Evolutionary conservation across 1,140 invertebrate genomes (phyloP).

Genomic region (Diorhabda sublineata): DNA sequence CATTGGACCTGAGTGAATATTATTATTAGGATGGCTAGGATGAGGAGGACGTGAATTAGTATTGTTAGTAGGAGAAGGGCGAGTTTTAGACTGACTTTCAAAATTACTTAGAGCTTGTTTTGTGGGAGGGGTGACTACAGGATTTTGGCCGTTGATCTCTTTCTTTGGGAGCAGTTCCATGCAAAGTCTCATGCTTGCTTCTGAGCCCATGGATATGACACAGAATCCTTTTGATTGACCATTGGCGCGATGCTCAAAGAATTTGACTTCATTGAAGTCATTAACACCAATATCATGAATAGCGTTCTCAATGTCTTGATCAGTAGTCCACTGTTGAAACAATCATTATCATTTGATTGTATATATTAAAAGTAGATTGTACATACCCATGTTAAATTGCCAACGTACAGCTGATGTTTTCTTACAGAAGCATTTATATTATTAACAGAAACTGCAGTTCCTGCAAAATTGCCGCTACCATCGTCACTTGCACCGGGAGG

Average conservation of each 20-base stretch:
- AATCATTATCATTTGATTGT: neutral
- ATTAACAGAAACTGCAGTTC: conserved; percentile 60
- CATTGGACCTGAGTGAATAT: conserved; percentile 49
- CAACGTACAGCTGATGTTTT: conserved; percentile 88
- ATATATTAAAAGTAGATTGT: neutral
- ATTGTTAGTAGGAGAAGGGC: conserved; percentile 68
- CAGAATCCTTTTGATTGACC: conserved; percentile 99
- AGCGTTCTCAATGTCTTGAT: conserved; percentile 90
- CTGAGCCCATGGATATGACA: conserved; percentile 86
- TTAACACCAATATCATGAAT: conserved; percentile 81
- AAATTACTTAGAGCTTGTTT: conserved; percentile 67
- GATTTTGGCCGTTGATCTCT: conserved; percentile 91
- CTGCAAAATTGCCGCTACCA: conserved; percentile 67
- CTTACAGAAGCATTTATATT: conserved; percentile 68
- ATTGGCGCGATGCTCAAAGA: conserved; percentile 98
- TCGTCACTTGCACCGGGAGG: conserved; percentile 40
- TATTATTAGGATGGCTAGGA: conserved; percentile 52
- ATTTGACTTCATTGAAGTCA: conserved; percentile 97
- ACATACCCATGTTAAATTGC: conserved; percentile 86
- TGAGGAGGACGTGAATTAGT: conserved; percentile 48
- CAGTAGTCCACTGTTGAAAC: conserved; percentile 87
- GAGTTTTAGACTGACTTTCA: conserved; percentile 86
- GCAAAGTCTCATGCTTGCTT: conserved; percentile 82
- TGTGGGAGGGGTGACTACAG: conserved; percentile 90
- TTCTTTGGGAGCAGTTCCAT: conserved; percentile 92